Evolutionary conservation across 2,888 invertebrate genomes (phyloP), one percentile per base, ranked within the genome.

Genomic region (Pocota personata): DNA sequence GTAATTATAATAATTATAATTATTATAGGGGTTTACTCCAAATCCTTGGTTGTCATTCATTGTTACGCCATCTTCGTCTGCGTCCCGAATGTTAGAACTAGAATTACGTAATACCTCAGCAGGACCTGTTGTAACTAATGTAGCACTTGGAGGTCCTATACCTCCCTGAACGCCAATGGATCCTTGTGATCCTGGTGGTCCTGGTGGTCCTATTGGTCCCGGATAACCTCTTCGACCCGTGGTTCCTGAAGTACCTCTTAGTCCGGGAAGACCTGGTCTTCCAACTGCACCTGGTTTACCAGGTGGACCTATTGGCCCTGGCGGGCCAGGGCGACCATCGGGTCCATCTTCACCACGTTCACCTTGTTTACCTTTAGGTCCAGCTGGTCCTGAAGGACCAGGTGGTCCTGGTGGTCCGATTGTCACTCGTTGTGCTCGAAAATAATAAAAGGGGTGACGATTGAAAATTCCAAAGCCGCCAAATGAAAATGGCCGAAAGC

Each of bases 341-440:
- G 14, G 4, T 2, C 82, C 82, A 19, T 5, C 5, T 27, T 75
- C 55, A 37, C 82, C 82, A 5, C 35, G 67, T 7, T 21, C n/a
- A 8, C 87, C 82, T 0, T 1, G 62, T 7, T 8, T 0, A 2
- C 80, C 80, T 10, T 67, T 16, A 1, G 16, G 24, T 6, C 87
- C 84, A 19, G 30, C 19, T 10, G 40, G n/a, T 1, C 87, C 87
- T 12, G 84, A 84, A 35, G 87, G 84, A 4, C 87, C 75, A n/a
- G n/a, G 19, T 10, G 40, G n/a, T 1, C 87, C 87, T 12, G 84
- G 87, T 40, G 87, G 84, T 7, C 87, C 75, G 3, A 62, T 16
- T 0, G 3, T 40, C n/a, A 69, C n/a, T 5, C 37, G 52, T 10
- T 32, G 24, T 24, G 2, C 4, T 24, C 4, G 37, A 14, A 6